A percentile compares a stretch with the other conserved stretches of the same genome.
These are phyloP conservation scores for Lathronympha strigana DNA, from an alignment of 2,888 invertebrate genomes.

Conservation along the genomic window DNA sequence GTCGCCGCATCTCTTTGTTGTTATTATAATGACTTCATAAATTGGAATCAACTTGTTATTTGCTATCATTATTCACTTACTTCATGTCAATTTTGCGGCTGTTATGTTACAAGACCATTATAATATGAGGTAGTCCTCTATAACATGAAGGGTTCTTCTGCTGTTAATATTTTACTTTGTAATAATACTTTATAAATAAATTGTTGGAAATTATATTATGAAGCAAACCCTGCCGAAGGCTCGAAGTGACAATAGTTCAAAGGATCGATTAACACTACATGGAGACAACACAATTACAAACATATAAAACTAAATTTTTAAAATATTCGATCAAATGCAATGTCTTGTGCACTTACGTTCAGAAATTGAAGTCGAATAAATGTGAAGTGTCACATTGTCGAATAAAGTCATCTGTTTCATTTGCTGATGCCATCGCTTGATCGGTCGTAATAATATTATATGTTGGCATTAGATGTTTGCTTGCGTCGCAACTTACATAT, in stretches of 20 bases:
- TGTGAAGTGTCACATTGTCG: constrained; percentile 3
- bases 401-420: constrained; percentile 10
- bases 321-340: constrained; percentile 4
- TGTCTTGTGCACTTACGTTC: neutral
- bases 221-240: constrained; percentile 71
- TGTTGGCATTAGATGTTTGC: constrained; percentile 55
- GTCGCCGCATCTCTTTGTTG: constrained; percentile 45
- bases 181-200: constrained; percentile 75
- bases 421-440: constrained; percentile 29
- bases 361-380: neutral
- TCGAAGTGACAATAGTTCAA: constrained; percentile 63
- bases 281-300: constrained; percentile 61
- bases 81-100: constrained; percentile 29
- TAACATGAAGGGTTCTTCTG: constrained; percentile 48
- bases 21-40: constrained; percentile 35
- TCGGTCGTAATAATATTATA: constrained; percentile 19
- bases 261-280: constrained; percentile 74
- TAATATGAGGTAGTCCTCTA: constrained; percentile 37
- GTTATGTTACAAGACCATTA: constrained; percentile 29
- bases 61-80: constrained; percentile 25
- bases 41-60: constrained; percentile 33
- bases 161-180: constrained; percentile 58
- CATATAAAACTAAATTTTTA: constrained; percentile 28
- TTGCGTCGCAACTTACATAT: constrained; percentile 59
- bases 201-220: constrained; percentile 53